Conservation (phyloP, 2,113 vertebrate species). For the Cyprinodon variegatus region DNA sequence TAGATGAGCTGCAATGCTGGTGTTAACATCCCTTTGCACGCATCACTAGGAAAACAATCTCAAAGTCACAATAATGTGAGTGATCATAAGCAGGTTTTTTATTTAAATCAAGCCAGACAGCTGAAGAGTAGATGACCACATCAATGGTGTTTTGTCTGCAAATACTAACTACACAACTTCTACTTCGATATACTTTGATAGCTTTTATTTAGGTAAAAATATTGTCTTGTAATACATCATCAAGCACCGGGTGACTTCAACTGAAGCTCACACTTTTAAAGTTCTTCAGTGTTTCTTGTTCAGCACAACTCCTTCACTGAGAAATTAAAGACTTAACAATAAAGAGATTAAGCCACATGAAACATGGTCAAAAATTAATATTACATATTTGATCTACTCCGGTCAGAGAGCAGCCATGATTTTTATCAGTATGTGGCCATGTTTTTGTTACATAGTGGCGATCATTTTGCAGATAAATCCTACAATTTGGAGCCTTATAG, state of each 20-base stretch:
- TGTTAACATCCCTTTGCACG: conserved; percentile 43
- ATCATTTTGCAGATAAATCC: no score
- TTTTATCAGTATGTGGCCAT: neutral
- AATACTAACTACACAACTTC: neutral
- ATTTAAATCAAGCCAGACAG: neutral
- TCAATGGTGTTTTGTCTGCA: conserved; percentile 8
- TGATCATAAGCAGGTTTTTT: conserved; percentile 28
- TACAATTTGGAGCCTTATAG: no score
- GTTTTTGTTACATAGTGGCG: no score
- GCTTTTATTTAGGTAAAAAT: conserved; percentile 8
- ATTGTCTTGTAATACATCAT: conserved; percentile 26
- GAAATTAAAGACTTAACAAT: conserved; percentile 75
- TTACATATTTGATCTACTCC: conserved; percentile 15
- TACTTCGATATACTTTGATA: neutral
- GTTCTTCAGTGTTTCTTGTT: conserved; percentile 39
- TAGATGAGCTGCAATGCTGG: conserved; percentile 43
- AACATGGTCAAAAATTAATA: conserved; percentile 38
- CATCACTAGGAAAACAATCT: conserved; percentile 43
- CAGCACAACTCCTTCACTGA: conserved; percentile 52
- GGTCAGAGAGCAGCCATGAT: conserved; percentile 20
- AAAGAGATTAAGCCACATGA: conserved; percentile 69
- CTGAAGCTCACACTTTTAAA: conserved; percentile 34
- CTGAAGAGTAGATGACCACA: conserved; percentile 1
- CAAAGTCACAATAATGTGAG: conserved; percentile 36
- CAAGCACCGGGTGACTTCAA: conserved; percentile 14